These are phyloP conservation scores for Zaprionus bogoriensis DNA, from an alignment of 2,888 invertebrate genomes.

Conservation along the genomic window DNA sequence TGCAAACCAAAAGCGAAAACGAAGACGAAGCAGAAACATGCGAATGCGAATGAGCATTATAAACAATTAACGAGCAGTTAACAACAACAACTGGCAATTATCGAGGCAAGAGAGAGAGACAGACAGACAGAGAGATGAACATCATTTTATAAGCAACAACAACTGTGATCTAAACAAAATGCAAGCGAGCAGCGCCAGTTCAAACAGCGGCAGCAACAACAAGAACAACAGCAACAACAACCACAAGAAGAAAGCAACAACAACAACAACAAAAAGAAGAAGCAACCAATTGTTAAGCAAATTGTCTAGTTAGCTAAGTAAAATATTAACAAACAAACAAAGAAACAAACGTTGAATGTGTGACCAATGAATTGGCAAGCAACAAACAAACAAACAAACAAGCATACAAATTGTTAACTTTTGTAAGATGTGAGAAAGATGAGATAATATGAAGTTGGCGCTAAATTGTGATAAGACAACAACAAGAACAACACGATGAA, in stretches of 20 bases:
- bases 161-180: constrained; percentile 68
- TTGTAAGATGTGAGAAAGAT: constrained; percentile 50
- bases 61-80: constrained; percentile 29
- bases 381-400: constrained; percentile 32
- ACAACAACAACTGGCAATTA: constrained; percentile 35
- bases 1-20: constrained; percentile 31
- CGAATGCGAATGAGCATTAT: constrained; percentile 11
- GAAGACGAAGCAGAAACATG: constrained; percentile 2
- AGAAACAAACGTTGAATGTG: constrained; percentile 21
- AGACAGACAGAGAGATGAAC: constrained; percentile 35
- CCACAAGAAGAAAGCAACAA: constrained; percentile 36
- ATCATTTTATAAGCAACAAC: constrained; percentile 77
- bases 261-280: constrained; percentile 45
- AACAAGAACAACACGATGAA: constrained; percentile 36
- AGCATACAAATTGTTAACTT: constrained; percentile 72
- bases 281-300: constrained; percentile 67
- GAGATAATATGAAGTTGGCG: constrained; percentile 53
- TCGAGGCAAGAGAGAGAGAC: constrained; percentile 6
- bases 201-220: constrained; percentile 34
- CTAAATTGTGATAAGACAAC: constrained; percentile 65
- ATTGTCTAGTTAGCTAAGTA: constrained; percentile 77
- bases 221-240: constrained; percentile 28
- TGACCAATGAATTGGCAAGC: constrained; percentile 58
- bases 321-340: constrained; percentile 50
- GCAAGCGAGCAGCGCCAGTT: constrained; percentile 54